phyloP scores from a whole-genome alignment of 2,888 invertebrate genomes.

The Zele albiditarsus region DNA sequence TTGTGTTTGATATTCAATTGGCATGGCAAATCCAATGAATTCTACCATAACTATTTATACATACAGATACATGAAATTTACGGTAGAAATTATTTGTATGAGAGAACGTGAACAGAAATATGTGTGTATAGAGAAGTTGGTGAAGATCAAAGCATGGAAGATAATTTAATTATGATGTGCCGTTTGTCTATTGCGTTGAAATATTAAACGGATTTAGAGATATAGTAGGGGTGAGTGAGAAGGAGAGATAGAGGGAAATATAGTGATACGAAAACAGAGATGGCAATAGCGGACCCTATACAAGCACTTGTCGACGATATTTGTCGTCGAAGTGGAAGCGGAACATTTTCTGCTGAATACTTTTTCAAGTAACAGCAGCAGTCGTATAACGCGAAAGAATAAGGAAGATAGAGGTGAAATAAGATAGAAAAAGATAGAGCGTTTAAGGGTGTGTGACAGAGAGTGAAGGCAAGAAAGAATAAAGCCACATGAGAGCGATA shows the following conservation, averaged over 20 bases:
- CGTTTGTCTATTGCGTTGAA: slow-evolving; percentile 70
- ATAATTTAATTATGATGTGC: slow-evolving; percentile 72
- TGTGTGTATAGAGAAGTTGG: slow-evolving; percentile 44
- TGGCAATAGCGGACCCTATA: slow-evolving; percentile 46
- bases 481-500: slow-evolving; percentile 17
- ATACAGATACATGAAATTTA: not conserved
- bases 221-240: not conserved
- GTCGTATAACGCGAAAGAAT: slow-evolving; percentile 9
- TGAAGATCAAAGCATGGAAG: slow-evolving; percentile 71
- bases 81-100: slow-evolving; percentile 15
- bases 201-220: slow-evolving; percentile 69
- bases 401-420: not conserved
- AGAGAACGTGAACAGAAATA: slow-evolving; percentile 7
- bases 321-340: slow-evolving; percentile 51
- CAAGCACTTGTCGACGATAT: slow-evolving; percentile 52
- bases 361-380: slow-evolving; percentile 47
- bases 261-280: too few relatives aligned
- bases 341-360: slow-evolving; percentile 61
- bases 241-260: not conserved
- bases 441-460: not conserved
- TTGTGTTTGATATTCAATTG: too few relatives aligned
- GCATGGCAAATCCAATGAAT: too few relatives aligned
- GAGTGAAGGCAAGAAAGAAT: slow-evolving; percentile 7
- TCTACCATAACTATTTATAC: not conserved
- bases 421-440: not conserved